Conservation (phyloP, 2,113 vertebrate species). For the Murina feae region DNA sequence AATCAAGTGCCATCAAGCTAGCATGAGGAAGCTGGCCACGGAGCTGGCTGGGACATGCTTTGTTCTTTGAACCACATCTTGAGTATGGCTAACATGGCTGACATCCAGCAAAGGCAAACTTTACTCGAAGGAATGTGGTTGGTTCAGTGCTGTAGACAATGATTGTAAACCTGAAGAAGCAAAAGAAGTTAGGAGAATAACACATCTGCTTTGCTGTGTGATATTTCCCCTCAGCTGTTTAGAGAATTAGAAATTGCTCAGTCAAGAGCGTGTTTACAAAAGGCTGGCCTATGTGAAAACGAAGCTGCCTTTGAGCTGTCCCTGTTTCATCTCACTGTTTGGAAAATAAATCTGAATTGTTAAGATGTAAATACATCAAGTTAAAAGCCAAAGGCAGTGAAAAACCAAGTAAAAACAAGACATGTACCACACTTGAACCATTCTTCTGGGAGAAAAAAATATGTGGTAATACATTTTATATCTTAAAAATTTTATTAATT, state of each 20-base stretch:
- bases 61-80: slow-evolving; percentile 36
- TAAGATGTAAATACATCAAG: slow-evolving; percentile 66
- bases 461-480: background rate
- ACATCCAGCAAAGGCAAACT: slow-evolving; percentile 42
- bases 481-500: background rate
- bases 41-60: slow-evolving; percentile 29
- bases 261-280: slow-evolving; percentile 64
- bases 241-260: slow-evolving; percentile 65
- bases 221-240: slow-evolving; percentile 53
- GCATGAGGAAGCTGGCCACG: background rate
- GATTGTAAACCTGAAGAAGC: background rate
- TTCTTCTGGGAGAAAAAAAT: background rate
- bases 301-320: slow-evolving; percentile 57
- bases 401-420: slow-evolving; percentile 47
- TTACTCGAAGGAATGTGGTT: slow-evolving; percentile 20
- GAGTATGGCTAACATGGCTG: background rate
- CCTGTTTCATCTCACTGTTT: slow-evolving; percentile 69
- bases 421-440: background rate
- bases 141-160: background rate
- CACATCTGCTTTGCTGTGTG: slow-evolving; percentile 66
- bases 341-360: slow-evolving; percentile 61
- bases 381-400: slow-evolving; percentile 55
- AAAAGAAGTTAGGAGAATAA: slow-evolving; percentile 23
- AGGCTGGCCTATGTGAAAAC: slow-evolving; percentile 67
- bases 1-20: background rate